Percentiles rank a stretch among this genome's conserved stretches.
Evolutionary conservation across 2,888 invertebrate genomes (phyloP).

Genomic region (Heteropelma amictum): DNA sequence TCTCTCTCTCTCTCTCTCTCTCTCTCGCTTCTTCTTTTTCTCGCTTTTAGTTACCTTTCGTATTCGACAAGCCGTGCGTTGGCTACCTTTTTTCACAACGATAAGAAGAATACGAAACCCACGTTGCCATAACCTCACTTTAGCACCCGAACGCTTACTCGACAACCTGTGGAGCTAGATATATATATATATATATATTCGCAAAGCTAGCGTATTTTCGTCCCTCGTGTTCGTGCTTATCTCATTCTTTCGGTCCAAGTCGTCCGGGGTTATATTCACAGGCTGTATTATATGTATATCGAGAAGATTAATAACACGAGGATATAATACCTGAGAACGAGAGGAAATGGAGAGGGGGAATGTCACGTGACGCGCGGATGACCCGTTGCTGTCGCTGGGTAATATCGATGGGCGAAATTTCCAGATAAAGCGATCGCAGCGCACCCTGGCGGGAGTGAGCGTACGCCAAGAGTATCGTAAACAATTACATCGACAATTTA

Average conservation of each 20-base stretch:
- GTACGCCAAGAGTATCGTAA: no score
- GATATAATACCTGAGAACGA: slow-evolving; percentile 3
- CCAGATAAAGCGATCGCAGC: no score
- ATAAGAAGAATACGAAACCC: slow-evolving; percentile 38
- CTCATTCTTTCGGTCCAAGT: slow-evolving; percentile 33
- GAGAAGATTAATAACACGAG: slow-evolving; percentile 46
- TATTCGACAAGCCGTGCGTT: slow-evolving; percentile 41
- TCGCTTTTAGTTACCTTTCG: slow-evolving; percentile 29
- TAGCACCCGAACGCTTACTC: slow-evolving; percentile 47
- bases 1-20: slow-evolving; percentile 24
- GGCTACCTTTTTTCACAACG: slow-evolving; percentile 45
- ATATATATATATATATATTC: slow-evolving; percentile 12
- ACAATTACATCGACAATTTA: no score
- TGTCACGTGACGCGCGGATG: neutral
- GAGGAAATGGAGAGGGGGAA: neutral
- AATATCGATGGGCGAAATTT: neutral
- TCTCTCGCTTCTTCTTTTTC: slow-evolving; percentile 16
- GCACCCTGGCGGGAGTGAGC: no score
- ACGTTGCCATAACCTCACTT: slow-evolving; percentile 7
- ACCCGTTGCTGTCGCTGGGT: slow-evolving; percentile 2
- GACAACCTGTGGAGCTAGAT: slow-evolving; percentile 39
- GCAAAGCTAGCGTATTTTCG: neutral
- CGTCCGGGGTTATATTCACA: slow-evolving; percentile 29
- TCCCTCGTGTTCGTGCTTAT: slow-evolving; percentile 38
- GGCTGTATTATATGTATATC: slow-evolving; percentile 16